These are phyloP conservation scores for Tyto alba DNA, from an alignment of 2,113 vertebrate genomes.

Conservation along the genomic window DNA sequence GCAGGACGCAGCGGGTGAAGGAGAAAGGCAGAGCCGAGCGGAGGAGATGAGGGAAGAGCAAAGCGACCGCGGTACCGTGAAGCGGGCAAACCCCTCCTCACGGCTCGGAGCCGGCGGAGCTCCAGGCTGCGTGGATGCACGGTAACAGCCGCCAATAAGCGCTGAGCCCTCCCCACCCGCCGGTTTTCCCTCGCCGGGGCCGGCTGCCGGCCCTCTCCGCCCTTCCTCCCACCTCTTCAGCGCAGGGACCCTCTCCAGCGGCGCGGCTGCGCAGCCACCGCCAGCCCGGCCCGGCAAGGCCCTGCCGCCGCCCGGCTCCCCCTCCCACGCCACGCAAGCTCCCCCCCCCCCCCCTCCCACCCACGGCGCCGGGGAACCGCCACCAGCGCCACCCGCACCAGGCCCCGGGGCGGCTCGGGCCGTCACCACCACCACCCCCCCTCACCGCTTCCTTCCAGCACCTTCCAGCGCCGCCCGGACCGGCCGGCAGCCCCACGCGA, in stretches of 20 bases:
- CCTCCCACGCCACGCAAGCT: too few relatives aligned
- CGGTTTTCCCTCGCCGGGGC: accelerated
- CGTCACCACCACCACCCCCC: not conserved
- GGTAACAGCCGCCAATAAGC: accelerated
- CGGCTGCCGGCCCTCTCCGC: not conserved
- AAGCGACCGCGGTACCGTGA: not conserved
- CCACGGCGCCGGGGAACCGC: not conserved
- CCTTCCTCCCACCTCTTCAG: not conserved
- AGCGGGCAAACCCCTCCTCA: not conserved
- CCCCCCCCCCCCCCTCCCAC: not conserved
- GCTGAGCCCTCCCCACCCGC: accelerated
- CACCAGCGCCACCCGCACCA: not conserved
- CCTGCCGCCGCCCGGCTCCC: not conserved
- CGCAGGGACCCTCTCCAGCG: not conserved
- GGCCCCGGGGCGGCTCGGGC: too few relatives aligned
- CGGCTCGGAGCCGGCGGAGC: too few relatives aligned
- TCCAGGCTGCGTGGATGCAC: accelerated
- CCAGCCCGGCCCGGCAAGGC: not conserved
- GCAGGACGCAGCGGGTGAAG: not conserved
- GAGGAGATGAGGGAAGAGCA: not conserved
- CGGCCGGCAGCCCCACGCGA: too few relatives aligned
- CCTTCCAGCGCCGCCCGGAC: not conserved
- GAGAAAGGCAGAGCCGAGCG: not conserved
- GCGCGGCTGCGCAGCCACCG: too few relatives aligned
- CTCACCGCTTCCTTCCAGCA: not conserved